These are phyloP conservation scores for Chelonus formosanus DNA, from an alignment of 2,888 invertebrate species.

Conservation along the genomic window DNA sequence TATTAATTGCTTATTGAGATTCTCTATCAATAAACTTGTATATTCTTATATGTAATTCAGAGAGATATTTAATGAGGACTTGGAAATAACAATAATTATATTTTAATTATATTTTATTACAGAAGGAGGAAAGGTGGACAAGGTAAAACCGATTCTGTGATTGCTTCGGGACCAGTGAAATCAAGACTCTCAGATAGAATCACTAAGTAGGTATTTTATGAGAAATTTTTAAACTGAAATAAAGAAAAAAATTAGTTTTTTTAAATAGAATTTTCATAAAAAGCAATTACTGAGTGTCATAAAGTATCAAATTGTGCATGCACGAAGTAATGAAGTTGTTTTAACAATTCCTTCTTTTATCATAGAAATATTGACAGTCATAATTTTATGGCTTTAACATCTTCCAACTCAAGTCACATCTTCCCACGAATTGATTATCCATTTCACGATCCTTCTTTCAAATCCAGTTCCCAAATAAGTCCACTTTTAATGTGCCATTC, in stretches of 20 bases:
- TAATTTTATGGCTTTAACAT: background rate
- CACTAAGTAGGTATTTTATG: constrained; percentile 48
- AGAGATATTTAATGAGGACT: too few species aligned
- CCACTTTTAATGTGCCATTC: constrained; percentile 28
- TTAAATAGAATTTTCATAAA: too few species aligned
- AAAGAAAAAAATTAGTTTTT: too few species aligned
- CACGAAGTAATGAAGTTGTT: too few species aligned
- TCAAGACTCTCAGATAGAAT: constrained; percentile 52
- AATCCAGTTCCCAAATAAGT: constrained; percentile 42
- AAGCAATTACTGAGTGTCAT: background rate
- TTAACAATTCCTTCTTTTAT: too few species aligned
- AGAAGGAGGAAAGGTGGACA: constrained; percentile 49
- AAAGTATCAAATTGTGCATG: too few species aligned
- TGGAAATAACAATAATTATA: background rate
- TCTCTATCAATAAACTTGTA: too few species aligned
- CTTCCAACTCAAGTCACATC: background rate
- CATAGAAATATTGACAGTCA: background rate
- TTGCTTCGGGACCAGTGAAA: constrained; percentile 51
- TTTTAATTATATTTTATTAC: constrained; percentile 32
- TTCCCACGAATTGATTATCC: background rate
- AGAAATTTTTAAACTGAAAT: too few species aligned
- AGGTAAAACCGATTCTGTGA: constrained; percentile 42
- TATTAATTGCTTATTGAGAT: too few species aligned
- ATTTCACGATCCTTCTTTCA: constrained; percentile 5
- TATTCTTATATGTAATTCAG: too few species aligned